These are phyloP conservation scores for Hylaea fasciaria DNA, from an alignment of 2,888 invertebrate genomes.

Conservation along the genomic window DNA sequence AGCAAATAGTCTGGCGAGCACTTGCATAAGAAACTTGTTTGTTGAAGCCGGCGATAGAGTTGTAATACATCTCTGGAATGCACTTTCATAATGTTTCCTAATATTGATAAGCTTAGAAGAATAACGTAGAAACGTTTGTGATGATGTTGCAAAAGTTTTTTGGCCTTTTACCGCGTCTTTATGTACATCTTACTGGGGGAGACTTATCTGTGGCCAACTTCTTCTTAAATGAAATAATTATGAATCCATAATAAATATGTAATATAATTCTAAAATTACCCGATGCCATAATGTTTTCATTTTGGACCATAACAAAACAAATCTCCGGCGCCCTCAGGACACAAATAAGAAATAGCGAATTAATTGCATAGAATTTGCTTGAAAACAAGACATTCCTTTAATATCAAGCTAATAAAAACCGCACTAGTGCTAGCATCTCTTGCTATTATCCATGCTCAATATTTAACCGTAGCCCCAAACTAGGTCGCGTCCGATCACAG, in stretches of 20 bases:
- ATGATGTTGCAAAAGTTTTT: no score
- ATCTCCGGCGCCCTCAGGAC: no score
- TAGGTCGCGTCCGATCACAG: conserved; percentile 37
- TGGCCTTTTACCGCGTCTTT: no score
- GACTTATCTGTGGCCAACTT: no score
- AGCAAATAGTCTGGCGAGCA: conserved; percentile 12
- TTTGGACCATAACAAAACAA: no score
- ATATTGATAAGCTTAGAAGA: neutral
- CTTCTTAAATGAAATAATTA: no score
- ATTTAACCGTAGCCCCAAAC: conserved; percentile 11
- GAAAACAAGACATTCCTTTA: neutral
- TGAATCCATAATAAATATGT: no score
- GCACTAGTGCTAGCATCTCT: neutral
- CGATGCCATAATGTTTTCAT: no score
- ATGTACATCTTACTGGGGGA: no score
- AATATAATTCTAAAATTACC: no score
- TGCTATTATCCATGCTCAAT: neutral
- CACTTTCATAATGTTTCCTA: conserved; percentile 1
- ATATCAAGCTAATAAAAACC: neutral
- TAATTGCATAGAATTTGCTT: no score
- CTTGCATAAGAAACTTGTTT: conserved; percentile 30
- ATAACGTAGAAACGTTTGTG: neutral
- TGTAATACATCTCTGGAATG: conserved; percentile 19
- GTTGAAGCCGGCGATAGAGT: conserved; percentile 19
- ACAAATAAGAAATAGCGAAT: no score